Conservation (phyloP, 1,140 invertebrate genomes). For the Brachionus rotundiformis region DNA sequence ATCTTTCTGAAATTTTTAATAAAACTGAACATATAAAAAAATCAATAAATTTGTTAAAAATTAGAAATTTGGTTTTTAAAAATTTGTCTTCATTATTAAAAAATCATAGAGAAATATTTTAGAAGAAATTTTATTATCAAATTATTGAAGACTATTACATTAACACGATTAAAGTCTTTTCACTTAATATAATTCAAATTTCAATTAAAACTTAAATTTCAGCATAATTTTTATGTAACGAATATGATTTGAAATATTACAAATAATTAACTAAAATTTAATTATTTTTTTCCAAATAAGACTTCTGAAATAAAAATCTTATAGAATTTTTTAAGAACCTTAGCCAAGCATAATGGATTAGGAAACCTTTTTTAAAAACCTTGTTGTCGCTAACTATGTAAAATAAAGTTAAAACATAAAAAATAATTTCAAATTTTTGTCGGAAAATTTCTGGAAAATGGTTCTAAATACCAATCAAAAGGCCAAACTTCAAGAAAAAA, state of each 20-base stretch:
- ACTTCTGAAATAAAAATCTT: neutral
- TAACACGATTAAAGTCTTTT: neutral
- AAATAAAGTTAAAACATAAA: neutral
- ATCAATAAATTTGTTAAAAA: too few species aligned
- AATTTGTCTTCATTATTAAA: too few species aligned
- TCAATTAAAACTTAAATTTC: too few species aligned
- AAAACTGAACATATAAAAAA: too few species aligned
- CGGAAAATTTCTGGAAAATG: slow-evolving; percentile 16
- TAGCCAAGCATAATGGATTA: neutral
- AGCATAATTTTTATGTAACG: neutral
- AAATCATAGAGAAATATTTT: too few species aligned
- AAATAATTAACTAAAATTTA: neutral
- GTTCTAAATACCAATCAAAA: slow-evolving; percentile 17
- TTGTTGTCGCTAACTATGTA: neutral
- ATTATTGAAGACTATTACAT: neutral
- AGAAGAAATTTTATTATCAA: too few species aligned
- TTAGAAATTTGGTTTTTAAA: too few species aligned
- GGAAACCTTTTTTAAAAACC: neutral
- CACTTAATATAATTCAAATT: too few species aligned
- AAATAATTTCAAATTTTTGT: neutral
- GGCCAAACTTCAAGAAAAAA: slow-evolving; percentile 42
- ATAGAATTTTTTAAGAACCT: neutral
- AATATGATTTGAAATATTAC: neutral
- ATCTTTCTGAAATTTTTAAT: too few species aligned
- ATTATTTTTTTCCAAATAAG: neutral